Conservation (phyloP, 1,140 invertebrate species). For the Drosophila athabasca region DNA sequence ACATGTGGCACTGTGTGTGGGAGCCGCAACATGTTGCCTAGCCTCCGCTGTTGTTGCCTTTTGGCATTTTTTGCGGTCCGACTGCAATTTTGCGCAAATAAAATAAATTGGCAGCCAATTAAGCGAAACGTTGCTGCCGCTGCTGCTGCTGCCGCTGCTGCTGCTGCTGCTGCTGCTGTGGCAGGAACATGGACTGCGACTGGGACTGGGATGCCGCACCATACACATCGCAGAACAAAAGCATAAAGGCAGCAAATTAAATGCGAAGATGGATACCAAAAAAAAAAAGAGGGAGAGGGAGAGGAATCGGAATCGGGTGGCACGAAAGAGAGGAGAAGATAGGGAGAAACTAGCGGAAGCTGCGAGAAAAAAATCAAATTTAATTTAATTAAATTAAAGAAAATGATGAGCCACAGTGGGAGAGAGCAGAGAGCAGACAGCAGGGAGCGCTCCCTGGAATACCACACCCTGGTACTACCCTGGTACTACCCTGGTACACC, state of each 20-base stretch:
- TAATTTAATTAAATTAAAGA: constrained; percentile 57
- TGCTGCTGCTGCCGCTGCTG: neutral
- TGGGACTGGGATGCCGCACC: neutral
- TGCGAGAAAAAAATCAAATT: constrained; percentile 60
- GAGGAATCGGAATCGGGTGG: neutral
- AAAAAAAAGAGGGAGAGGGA: constrained; percentile 11
- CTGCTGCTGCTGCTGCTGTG: no score
- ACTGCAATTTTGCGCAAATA: constrained; percentile 80
- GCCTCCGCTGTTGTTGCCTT: constrained; percentile 18
- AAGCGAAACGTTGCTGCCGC: constrained; percentile 56
- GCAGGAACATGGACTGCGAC: no score
- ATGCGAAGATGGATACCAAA: constrained; percentile 36
- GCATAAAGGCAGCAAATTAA: constrained; percentile 79
- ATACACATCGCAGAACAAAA: constrained; percentile 74
- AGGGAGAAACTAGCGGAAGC: constrained; percentile 47
- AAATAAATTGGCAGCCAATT: constrained; percentile 82
- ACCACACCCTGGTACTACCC: no score
- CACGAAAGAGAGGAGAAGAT: no score
- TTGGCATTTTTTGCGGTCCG: constrained; percentile 42
- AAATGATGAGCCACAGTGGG: constrained; percentile 8
- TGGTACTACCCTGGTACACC: no score
- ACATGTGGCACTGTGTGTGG: constrained; percentile 61
- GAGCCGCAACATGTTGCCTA: constrained; percentile 77
- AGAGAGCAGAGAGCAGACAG: constrained; percentile 10
- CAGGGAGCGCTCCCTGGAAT: no score